Evolutionary conservation across 2,888 invertebrate genomes (phyloP).

Genomic region (Xylocampa areola): DNA sequence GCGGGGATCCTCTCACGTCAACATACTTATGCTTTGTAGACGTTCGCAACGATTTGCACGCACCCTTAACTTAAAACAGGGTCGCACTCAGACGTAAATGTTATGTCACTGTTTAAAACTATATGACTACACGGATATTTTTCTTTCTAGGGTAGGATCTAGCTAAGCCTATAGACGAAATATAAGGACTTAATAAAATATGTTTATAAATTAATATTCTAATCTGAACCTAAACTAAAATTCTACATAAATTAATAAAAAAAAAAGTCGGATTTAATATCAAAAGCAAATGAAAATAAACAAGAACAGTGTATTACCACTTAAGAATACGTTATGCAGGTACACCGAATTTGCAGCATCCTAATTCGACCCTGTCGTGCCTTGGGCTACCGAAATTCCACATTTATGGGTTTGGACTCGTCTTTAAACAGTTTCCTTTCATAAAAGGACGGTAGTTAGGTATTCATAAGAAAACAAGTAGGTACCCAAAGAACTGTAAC

Average conservation of each 20-base stretch:
- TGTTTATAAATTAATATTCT: neutral
- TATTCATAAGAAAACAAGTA: constrained; percentile 58
- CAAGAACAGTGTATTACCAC: constrained; percentile 34
- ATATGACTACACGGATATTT: neutral
- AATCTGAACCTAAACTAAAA: neutral
- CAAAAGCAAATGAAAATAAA: constrained; percentile 45
- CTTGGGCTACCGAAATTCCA: constrained; percentile 85
- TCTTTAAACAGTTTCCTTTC: constrained; percentile 68
- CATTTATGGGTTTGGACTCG: constrained; percentile 68
- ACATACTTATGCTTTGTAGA: constrained; percentile 45
- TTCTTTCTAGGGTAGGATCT: neutral
- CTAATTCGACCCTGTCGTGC: constrained; percentile 73
- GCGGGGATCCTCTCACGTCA: constrained; percentile 67
- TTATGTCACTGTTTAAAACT: neutral
- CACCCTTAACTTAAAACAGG: constrained; percentile 46
- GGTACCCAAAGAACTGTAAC: constrained; percentile 42
- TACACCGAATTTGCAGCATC: constrained; percentile 57
- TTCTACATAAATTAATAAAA: neutral
- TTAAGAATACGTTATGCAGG: constrained; percentile 42
- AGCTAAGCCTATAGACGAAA: too few relatives aligned
- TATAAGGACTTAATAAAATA: neutral
- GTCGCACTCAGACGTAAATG: constrained; percentile 22
- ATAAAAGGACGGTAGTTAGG: constrained; percentile 48
- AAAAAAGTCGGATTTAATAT: constrained; percentile 13
- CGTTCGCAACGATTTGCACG: constrained; percentile 52